Conservation (phyloP, 2,888 invertebrate genomes). For the Orthonychiurus folsomi region DNA sequence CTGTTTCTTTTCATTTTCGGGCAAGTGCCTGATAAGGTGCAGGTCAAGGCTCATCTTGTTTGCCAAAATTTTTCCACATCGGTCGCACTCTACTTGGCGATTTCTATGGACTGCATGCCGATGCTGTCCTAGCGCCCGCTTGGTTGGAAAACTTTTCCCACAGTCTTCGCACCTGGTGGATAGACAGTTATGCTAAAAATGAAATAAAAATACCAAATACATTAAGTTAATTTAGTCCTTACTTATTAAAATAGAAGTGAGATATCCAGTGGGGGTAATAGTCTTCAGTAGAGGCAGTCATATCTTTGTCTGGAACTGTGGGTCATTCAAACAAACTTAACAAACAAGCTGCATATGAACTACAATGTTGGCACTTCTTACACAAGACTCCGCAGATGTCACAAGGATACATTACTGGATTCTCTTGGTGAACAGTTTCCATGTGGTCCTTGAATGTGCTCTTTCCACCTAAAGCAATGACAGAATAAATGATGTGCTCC, state of each 20-base stretch:
- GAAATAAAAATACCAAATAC: too few species aligned
- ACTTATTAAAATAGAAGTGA: conserved; percentile 39
- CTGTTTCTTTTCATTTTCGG: conserved; percentile 30
- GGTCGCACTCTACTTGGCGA: conserved; percentile 30
- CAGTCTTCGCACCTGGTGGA: conserved; percentile 35
- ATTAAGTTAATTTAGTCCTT: conserved; percentile 14
- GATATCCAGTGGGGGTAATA: conserved; percentile 39
- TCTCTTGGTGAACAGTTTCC: conserved; percentile 28
- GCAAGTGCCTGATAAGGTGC: conserved; percentile 26
- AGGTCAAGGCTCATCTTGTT: too few species aligned
- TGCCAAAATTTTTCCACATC: conserved; percentile 28
- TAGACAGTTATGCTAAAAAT: background rate
- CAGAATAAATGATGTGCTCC: too few species aligned
- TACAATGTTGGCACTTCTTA: conserved; percentile 35
- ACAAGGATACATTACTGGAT: conserved; percentile 33
- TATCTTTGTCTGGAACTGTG: background rate
- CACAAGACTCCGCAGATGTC: conserved; percentile 36
- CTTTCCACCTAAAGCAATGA: conserved; percentile 34
- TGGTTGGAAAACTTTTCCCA: conserved; percentile 35
- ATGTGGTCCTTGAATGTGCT: conserved; percentile 33
- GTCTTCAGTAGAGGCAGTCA: conserved; percentile 33
- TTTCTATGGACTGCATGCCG: conserved; percentile 37
- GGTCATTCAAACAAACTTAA: too few species aligned
- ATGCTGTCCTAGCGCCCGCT: conserved; percentile 34
- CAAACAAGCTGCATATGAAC: too few species aligned